phyloP scores from a whole-genome alignment of 2,888 invertebrate genomes.

The Monopis laevigella region DNA sequence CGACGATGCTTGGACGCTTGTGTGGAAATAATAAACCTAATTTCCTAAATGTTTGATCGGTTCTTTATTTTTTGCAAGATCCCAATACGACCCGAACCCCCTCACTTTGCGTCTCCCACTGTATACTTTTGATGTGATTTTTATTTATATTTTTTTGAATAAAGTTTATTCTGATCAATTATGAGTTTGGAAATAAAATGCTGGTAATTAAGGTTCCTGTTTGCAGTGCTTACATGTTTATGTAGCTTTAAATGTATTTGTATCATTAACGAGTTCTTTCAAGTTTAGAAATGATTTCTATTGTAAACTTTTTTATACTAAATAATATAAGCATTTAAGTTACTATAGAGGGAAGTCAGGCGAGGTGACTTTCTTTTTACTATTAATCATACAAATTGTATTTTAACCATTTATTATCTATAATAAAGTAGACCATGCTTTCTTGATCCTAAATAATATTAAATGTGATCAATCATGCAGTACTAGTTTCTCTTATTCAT shows the following conservation, averaged over 20 bases:
- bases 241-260: slow-evolving; percentile 8
- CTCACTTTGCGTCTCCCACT: slow-evolving; percentile 50
- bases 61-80: slow-evolving; percentile 59
- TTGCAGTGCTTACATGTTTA: slow-evolving; percentile 18
- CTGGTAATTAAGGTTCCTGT: slow-evolving; percentile 60
- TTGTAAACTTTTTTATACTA: no score
- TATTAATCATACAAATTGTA: no score
- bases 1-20: slow-evolving; percentile 65
- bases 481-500: no score
- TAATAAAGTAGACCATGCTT: no score
- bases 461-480: no score
- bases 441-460: no score
- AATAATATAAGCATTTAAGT: no score
- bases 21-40: slow-evolving; percentile 67
- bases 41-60: slow-evolving; percentile 51
- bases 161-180: slow-evolving; percentile 57
- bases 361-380: no score
- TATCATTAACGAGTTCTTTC: slow-evolving; percentile 6
- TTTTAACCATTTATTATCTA: no score
- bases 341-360: no score
- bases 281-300: no score
- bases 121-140: slow-evolving; percentile 59
- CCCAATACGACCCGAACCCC: slow-evolving; percentile 55
- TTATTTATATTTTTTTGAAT: slow-evolving; percentile 64
- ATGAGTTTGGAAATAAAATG: slow-evolving; percentile 48